These are phyloP conservation scores for Hedychridium roseum DNA, from an alignment of 2,888 invertebrate genomes.

Conservation along the genomic window DNA sequence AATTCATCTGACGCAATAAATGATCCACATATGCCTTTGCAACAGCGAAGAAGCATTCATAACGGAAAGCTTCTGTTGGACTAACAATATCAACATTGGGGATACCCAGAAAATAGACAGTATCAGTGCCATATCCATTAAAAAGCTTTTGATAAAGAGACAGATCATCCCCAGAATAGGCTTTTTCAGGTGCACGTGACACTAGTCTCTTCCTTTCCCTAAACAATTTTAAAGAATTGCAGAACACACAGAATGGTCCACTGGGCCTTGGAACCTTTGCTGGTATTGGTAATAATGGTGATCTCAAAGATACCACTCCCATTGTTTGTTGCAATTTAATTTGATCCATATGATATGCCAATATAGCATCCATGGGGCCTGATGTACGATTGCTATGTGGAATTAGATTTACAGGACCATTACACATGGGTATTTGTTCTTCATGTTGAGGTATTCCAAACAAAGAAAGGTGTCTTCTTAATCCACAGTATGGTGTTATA, in stretches of 20 bases:
- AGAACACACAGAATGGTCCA: slow-evolving; percentile 61
- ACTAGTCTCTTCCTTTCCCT: slow-evolving; percentile 57
- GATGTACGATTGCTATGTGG: slow-evolving; percentile 43
- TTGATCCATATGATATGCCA: no score
- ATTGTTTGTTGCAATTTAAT: no score
- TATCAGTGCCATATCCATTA: slow-evolving; percentile 61
- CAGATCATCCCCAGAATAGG: no score
- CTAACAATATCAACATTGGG: slow-evolving; percentile 62
- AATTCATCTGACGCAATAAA: slow-evolving; percentile 60
- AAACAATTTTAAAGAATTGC: slow-evolving; percentile 58
- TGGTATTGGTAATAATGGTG: slow-evolving; percentile 48
- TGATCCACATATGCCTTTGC: slow-evolving; percentile 60
- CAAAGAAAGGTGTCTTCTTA: slow-evolving; percentile 58
- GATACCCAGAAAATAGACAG: slow-evolving; percentile 57
- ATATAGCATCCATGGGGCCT: no score
- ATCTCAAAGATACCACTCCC: slow-evolving; percentile 50
- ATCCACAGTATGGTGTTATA: slow-evolving; percentile 56
- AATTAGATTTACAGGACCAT: no score
- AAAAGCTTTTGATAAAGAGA: slow-evolving; percentile 58
- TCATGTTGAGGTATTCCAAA: slow-evolving; percentile 61
- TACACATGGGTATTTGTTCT: slow-evolving; percentile 44
- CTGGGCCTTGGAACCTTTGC: slow-evolving; percentile 53
- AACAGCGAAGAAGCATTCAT: slow-evolving; percentile 56
- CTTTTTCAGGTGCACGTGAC: no score
- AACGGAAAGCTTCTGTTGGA: slow-evolving; percentile 60